phyloP scores from a whole-genome alignment of 1,140 invertebrate genomes.

The Pseudomyrmex dendroicus region DNA sequence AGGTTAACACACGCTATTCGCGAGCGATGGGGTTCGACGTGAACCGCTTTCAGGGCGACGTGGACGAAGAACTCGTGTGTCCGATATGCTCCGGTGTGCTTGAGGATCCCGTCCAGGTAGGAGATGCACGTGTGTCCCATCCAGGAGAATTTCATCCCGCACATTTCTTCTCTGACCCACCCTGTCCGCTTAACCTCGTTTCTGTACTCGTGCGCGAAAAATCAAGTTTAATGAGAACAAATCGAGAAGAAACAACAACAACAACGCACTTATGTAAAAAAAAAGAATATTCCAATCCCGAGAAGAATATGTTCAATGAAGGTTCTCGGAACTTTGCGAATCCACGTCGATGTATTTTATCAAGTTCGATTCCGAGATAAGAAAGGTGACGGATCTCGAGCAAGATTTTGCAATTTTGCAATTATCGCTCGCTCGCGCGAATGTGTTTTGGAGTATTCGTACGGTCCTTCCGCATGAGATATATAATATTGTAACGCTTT shows the following conservation, averaged over 20 bases:
- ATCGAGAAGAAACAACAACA: neutral
- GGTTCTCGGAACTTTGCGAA: too few species aligned
- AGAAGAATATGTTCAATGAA: neutral
- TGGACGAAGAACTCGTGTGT: constrained; percentile 96
- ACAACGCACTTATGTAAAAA: neutral
- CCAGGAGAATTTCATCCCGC: neutral
- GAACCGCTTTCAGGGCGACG: constrained; percentile 94
- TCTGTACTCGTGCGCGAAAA: neutral
- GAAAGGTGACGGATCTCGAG: neutral
- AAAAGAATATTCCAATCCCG: neutral
- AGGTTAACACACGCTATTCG: constrained; percentile 11
- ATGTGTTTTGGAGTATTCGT: neutral
- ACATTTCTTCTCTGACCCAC: neutral
- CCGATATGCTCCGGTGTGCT: constrained; percentile 96
- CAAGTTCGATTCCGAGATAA: neutral
- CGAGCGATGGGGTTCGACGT: constrained; percentile 94
- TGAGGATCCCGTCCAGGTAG: constrained; percentile 95
- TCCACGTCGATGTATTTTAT: too few species aligned
- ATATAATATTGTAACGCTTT: neutral
- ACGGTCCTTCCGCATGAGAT: too few species aligned
- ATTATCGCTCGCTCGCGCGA: too few species aligned
- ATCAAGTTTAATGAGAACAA: neutral
- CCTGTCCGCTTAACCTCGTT: neutral
- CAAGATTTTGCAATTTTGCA: neutral
- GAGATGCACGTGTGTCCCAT: neutral